Evolutionary conservation across 2,888 invertebrate genomes (phyloP), one percentile per base, ranked within the genome.

Genomic region (Pammene aurita): DNA sequence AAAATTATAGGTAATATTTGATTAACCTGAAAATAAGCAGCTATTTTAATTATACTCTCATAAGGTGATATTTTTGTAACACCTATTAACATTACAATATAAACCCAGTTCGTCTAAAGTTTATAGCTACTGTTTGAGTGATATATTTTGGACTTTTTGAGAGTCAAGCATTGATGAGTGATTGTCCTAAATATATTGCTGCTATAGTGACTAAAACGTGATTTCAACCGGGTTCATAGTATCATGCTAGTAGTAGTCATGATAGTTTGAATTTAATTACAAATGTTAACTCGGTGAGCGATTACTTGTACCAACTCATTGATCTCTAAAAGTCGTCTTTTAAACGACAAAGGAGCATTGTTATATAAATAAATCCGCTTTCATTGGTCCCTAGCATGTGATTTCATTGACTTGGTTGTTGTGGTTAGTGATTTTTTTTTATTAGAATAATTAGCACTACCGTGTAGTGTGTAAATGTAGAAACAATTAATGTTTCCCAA

Each of bases 311-410:
- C 11, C 9, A 65, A 72, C 62, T 61, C 65, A 67, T 67, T 72
- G 18, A 63, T 65, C 64, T 69, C 64, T 69, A 34, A 54, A 60
- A 54, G 64, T 69, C 64, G 62, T 62, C 41, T 54, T 26, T 26
- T 44, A 44, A 62, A 60, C 46, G 64, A 69, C 64, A 26, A 52
- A 52, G 34, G 41, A 60, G 64, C 38, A 69, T 64, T 55, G 18
- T 50, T 34, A 54, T 54, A 35, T 54, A 34, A 35, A 46, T 42
- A 52, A 41, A 26, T 70, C 71, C 71, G 73, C 80, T 81, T 80
- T 73, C 67, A 75, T 76, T 78, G 75, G 71, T 76, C n/a, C n/a
- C n/a, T n/a, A 78, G 82, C 83, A 82, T 83, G 81, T 69, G 70
- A 80, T 71, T 73, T 68, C 72, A 72, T 72, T 64, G 74, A 75